Evolutionary conservation across 2,797 vertebrate species (phyloP).

Genomic region (Leptodactylus fallax): DNA sequence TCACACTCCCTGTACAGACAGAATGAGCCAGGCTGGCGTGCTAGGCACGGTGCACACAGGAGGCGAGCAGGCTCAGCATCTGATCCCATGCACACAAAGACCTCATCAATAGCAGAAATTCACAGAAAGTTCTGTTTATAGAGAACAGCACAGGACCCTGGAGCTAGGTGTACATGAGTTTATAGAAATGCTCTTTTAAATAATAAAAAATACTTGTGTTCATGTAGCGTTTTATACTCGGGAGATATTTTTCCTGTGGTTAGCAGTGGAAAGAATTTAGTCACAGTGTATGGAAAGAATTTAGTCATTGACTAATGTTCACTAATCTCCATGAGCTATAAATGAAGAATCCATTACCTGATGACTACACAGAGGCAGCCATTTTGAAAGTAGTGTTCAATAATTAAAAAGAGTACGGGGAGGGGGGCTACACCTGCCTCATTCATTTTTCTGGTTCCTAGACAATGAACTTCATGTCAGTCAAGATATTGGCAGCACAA

Average conservation of each 20-base stretch:
- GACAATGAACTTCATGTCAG: neutral
- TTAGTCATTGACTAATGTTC: neutral
- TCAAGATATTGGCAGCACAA: neutral
- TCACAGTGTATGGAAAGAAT: neutral
- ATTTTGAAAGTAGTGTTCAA: neutral
- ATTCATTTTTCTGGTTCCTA: neutral
- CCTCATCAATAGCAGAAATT: slow-evolving; percentile 35
- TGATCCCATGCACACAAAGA: slow-evolving; percentile 40
- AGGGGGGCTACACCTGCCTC: neutral
- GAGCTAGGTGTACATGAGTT: slow-evolving; percentile 12
- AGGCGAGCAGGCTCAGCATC: slow-evolving; percentile 29
- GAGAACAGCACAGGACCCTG: neutral
- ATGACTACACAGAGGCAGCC: neutral
- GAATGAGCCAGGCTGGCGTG: slow-evolving; percentile 57
- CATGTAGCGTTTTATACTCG: neutral
- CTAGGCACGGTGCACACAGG: slow-evolving; percentile 50
- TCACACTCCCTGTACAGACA: slow-evolving; percentile 46
- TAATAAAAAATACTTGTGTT: slow-evolving; percentile 6
- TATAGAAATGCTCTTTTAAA: slow-evolving; percentile 15
- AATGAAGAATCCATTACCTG: neutral
- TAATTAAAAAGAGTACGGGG: neutral
- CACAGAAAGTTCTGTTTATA: slow-evolving; percentile 40
- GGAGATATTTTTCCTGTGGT: slow-evolving; percentile 13
- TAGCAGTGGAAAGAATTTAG: slow-evolving; percentile 8
- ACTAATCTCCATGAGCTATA: neutral